phyloP scores from a whole-genome alignment of 2,113 vertebrate genomes.

The Embiotoca jacksoni region DNA sequence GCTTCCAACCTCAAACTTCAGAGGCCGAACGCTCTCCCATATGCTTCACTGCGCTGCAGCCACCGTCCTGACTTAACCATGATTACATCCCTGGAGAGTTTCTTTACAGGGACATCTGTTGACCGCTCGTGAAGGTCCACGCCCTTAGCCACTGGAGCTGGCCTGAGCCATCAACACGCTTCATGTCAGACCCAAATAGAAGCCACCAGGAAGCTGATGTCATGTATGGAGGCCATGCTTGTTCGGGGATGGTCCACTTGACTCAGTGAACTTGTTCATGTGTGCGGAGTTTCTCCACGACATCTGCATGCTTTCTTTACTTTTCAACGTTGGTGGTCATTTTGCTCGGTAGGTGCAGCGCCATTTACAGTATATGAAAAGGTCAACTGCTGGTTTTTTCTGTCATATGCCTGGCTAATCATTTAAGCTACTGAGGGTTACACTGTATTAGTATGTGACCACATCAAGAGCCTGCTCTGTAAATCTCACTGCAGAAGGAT shows the following conservation, averaged over 20 bases:
- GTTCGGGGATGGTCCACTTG: slow-evolving; percentile 12
- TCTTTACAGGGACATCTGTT: slow-evolving; percentile 61
- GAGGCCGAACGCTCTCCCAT: slow-evolving; percentile 9
- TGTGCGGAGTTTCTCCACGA: slow-evolving; percentile 10
- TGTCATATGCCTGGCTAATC: neutral
- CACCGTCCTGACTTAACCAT: slow-evolving; percentile 49
- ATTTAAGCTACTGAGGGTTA: slow-evolving; percentile 16
- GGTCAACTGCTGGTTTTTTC: neutral
- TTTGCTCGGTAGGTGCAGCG: neutral
- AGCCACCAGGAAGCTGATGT: slow-evolving; percentile 69
- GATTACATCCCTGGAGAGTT: slow-evolving; percentile 64
- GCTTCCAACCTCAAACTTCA: slow-evolving; percentile 11
- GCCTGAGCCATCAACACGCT: slow-evolving; percentile 47
- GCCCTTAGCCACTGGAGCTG: slow-evolving; percentile 72
- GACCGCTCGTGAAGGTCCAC: slow-evolving; percentile 69
- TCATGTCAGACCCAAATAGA: slow-evolving; percentile 68
- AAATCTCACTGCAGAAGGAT: neutral
- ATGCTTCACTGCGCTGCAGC: slow-evolving; percentile 32
- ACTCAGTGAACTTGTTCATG: slow-evolving; percentile 17
- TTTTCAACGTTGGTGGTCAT: neutral
- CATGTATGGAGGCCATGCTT: slow-evolving; percentile 51
- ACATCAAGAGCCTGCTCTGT: slow-evolving; percentile 7
- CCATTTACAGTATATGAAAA: neutral
- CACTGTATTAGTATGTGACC: neutral
- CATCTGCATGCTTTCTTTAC: slow-evolving; percentile 4